Evolutionary conservation across 2,113 vertebrate species (phyloP).

Genomic region (Rousettus leschenaultii): DNA sequence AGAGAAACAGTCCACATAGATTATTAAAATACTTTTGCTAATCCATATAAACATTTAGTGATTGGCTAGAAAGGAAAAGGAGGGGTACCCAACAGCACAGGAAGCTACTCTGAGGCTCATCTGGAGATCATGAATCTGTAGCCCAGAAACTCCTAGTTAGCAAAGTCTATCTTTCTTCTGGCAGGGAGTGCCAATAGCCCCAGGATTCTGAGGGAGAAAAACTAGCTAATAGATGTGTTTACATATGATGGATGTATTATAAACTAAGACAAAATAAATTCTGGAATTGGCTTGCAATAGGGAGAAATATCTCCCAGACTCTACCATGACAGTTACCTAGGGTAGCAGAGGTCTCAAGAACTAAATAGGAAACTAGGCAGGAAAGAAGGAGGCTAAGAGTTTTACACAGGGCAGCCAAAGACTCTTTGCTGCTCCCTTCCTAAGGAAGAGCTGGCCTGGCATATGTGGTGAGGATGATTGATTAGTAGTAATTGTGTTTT

Average conservation of each 20-base stretch:
- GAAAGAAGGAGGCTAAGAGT: background rate
- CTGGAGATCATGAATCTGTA: background rate
- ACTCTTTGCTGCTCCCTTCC: background rate
- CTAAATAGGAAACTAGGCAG: background rate
- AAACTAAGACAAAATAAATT: slow-evolving; percentile 18
- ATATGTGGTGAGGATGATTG: background rate
- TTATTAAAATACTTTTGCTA: slow-evolving; percentile 2
- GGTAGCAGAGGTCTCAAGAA: background rate
- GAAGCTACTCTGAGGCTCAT: background rate
- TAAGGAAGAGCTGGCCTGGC: background rate
- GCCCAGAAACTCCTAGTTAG: background rate
- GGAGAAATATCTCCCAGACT: background rate
- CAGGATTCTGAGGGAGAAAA: too few species aligned
- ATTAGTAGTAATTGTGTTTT: background rate
- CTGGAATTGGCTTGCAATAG: background rate
- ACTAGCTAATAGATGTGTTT: background rate
- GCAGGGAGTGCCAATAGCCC: background rate
- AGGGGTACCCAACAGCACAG: background rate
- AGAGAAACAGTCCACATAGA: background rate
- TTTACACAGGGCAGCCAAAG: background rate
- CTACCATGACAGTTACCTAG: background rate
- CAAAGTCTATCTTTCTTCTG: background rate
- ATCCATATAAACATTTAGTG: background rate
- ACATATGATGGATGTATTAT: background rate
- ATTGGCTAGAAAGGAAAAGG: background rate